phyloP scores from a whole-genome alignment of 2,888 invertebrate genomes.

The Zonitis immaculata region DNA sequence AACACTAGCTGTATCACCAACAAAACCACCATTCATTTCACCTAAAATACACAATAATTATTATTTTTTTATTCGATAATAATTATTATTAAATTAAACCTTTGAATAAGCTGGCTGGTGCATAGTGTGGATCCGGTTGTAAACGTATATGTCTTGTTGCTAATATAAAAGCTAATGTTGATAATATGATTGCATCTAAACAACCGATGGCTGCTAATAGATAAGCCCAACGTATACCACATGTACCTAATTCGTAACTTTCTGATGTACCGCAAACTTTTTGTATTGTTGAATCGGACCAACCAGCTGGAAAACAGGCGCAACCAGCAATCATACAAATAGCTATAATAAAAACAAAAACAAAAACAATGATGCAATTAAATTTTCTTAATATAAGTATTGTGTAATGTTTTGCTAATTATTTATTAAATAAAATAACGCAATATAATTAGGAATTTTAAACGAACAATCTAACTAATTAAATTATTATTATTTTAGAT shows the following conservation, averaged over 20 bases:
- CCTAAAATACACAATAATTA: constrained; percentile 53
- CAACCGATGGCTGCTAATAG: constrained; percentile 87
- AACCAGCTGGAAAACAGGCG: constrained; percentile 84
- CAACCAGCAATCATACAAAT: constrained; percentile 84
- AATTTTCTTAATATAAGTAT: too few species aligned
- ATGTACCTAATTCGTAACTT: constrained; percentile 73
- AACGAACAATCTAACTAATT: too few species aligned
- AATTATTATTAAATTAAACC: constrained; percentile 35
- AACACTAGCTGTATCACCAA: constrained; percentile 79
- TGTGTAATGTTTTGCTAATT: too few species aligned
- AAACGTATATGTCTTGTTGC: constrained; percentile 84
- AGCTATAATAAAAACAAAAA: constrained; percentile 56
- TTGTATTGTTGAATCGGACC: constrained; percentile 78
- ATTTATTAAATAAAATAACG: too few species aligned
- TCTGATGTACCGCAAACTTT: constrained; percentile 79
- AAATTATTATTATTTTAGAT: too few species aligned
- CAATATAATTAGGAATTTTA: too few species aligned
- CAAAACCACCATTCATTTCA: constrained; percentile 83
- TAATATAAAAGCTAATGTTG: constrained; percentile 88
- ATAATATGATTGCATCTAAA: constrained; percentile 77
- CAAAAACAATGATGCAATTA: too few species aligned
- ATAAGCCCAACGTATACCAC: constrained; percentile 91
- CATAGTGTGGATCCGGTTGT: constrained; percentile 73
- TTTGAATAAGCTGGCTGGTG: constrained; percentile 55
- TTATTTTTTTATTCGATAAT: not conserved